Percentiles rank a stretch among this genome's conserved stretches.
These are phyloP conservation scores for Penelope pileata DNA, from an alignment of 2,113 vertebrate genomes.

Conservation along the genomic window DNA sequence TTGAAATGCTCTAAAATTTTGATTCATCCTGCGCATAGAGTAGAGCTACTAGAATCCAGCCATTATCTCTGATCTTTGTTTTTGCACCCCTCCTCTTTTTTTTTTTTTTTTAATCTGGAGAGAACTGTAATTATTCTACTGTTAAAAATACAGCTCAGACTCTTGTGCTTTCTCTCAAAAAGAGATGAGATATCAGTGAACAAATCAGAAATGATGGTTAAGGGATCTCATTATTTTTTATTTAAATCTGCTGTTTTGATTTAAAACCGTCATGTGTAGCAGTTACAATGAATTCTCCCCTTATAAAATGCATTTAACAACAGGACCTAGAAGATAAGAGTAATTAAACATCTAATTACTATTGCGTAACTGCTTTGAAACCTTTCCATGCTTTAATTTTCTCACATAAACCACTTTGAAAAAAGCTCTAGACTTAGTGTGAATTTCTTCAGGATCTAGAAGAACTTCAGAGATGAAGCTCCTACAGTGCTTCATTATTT, in stretches of 20 bases:
- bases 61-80: background rate
- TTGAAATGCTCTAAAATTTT: background rate
- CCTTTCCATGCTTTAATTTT: background rate
- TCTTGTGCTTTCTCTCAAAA: background rate
- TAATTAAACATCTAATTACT: background rate
- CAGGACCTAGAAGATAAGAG: background rate
- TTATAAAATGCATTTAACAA: background rate
- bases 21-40: background rate
- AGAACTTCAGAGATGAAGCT: background rate
- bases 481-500: background rate
- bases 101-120: background rate
- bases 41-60: background rate
- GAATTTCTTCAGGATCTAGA: background rate
- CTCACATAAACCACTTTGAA: background rate
- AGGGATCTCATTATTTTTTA: background rate
- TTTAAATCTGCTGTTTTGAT: background rate
- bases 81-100: background rate
- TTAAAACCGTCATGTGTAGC: background rate
- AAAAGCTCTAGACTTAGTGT: background rate
- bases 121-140: background rate
- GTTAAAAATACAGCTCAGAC: background rate
- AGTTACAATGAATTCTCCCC: background rate
- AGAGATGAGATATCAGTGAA: background rate
- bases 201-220: background rate
- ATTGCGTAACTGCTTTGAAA: background rate